These are phyloP conservation scores for Panagrolaimus sp. DNA, from an alignment of 1,140 invertebrate species.

Conservation along the genomic window DNA sequence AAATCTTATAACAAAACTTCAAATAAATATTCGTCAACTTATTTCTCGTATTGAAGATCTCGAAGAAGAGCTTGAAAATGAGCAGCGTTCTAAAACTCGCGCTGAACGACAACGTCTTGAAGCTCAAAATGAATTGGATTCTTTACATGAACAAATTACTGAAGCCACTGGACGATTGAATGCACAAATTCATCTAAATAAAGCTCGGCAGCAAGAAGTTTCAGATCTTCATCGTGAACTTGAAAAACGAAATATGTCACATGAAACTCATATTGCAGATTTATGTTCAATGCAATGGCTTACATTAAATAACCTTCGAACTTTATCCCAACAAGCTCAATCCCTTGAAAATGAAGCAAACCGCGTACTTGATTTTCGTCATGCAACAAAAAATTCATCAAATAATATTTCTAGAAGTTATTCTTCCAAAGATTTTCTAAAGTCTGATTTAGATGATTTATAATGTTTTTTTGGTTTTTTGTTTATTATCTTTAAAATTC, in stretches of 20 bases:
- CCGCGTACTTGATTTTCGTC: constrained; percentile 36
- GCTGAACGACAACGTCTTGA: constrained; percentile 93
- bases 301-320: constrained; percentile 47
- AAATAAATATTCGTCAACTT: constrained; percentile 97
- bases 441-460: constrained; percentile 12
- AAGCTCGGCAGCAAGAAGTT: constrained; percentile 87
- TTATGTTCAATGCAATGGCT: constrained; percentile 85
- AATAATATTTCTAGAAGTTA: background rate
- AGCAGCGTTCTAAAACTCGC: constrained; percentile 92
- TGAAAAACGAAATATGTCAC: constrained; percentile 92
- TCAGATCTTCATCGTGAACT: constrained; percentile 78
- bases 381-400: constrained; percentile 13
- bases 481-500: constrained; percentile 3
- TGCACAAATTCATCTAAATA: constrained; percentile 96
- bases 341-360: constrained; percentile 42
- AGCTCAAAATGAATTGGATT: constrained; percentile 86
- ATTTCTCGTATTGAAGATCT: constrained; percentile 89
- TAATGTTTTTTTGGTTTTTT: background rate
- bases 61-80: constrained; percentile 92
- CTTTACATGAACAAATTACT: constrained; percentile 80
- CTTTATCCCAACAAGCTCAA: constrained; percentile 39
- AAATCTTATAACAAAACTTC: constrained; percentile 81
- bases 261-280: constrained; percentile 84
- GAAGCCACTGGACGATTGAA: constrained; percentile 82
- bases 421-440: constrained; percentile 1